These are phyloP conservation scores for Watsonalla cultraria DNA, from an alignment of 2,888 invertebrate species.

Conservation along the genomic window DNA sequence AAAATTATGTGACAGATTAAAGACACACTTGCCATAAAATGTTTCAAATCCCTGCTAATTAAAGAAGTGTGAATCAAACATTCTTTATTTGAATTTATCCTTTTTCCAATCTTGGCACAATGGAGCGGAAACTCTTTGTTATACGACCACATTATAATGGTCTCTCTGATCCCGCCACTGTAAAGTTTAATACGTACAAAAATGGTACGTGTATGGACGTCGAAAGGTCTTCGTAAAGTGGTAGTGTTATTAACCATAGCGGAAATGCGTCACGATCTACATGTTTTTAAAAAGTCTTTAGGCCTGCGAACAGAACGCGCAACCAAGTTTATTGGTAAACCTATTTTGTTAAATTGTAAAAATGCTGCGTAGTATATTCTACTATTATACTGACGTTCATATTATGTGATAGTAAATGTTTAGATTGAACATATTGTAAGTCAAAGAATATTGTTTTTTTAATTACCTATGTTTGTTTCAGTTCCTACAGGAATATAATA, in stretches of 20 bases:
- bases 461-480: too few species aligned
- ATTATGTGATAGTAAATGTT: too few species aligned
- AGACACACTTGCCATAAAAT: conserved; percentile 24
- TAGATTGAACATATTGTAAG: too few species aligned
- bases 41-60: conserved; percentile 37
- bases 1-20: conserved; percentile 9
- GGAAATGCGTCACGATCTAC: conserved; percentile 32
- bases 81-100: conserved; percentile 42
- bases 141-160: conserved; percentile 14
- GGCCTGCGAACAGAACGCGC: too few species aligned
- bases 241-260: conserved; percentile 13
- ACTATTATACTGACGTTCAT: too few species aligned
- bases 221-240: conserved; percentile 14
- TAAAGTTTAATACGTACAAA: conserved; percentile 2
- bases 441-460: too few species aligned
- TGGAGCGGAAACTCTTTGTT: conserved; percentile 40
- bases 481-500: too few species aligned
- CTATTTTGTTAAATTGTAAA: not conserved
- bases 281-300: conserved; percentile 12
- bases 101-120: conserved; percentile 33
- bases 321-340: too few species aligned
- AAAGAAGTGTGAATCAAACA: conserved; percentile 46
- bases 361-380: too few species aligned
- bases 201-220: conserved; percentile 4
- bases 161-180: conserved; percentile 6